Evolutionary conservation across 2,797 vertebrate genomes (phyloP).

Genomic region (Pseudotriccus pelzelni): DNA sequence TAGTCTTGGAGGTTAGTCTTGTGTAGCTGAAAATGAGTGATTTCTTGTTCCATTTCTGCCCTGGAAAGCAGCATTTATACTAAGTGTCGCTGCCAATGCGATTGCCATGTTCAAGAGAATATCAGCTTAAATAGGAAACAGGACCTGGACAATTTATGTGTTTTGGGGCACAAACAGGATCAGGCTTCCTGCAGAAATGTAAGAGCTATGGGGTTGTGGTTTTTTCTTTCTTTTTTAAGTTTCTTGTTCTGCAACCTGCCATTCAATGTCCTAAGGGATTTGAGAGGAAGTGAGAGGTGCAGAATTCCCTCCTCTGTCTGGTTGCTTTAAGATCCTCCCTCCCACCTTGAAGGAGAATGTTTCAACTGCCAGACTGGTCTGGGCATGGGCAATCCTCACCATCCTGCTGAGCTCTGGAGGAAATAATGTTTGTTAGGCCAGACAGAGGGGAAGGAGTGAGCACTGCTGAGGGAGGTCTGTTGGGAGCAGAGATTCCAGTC

Average conservation of each 20-base stretch:
- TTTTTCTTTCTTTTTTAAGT: background rate
- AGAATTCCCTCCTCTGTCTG: background rate
- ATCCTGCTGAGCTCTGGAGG: background rate
- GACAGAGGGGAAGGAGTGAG: background rate
- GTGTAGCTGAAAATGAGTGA: background rate
- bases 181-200: background rate
- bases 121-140: background rate
- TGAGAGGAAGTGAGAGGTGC: background rate
- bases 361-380: background rate
- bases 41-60: background rate
- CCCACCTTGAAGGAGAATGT: background rate
- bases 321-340: background rate
- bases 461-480: background rate
- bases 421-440: background rate
- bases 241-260: background rate
- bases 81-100: background rate
- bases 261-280: background rate
- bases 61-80: background rate
- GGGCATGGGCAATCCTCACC: background rate
- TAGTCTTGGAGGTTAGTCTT: background rate
- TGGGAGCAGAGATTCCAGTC: background rate
- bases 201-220: background rate
- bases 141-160: background rate
- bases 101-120: background rate
- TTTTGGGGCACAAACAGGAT: background rate